These are phyloP conservation scores for Ophioninae sp. DNA, from an alignment of 2,888 invertebrate genomes.

Conservation along the genomic window DNA sequence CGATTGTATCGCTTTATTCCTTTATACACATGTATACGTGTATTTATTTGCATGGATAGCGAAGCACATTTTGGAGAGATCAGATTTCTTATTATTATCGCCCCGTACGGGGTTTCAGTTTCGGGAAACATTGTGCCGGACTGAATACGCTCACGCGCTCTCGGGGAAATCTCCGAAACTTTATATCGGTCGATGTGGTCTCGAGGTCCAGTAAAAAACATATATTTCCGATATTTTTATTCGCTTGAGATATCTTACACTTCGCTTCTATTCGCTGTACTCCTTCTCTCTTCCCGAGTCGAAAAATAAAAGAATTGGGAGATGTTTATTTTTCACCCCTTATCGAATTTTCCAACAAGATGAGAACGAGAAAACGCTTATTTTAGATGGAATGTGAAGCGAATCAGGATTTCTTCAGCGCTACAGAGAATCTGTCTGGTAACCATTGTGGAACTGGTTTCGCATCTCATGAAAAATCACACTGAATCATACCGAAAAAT, in stretches of 20 bases:
- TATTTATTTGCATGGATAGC: slow-evolving; percentile 43
- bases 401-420: no score
- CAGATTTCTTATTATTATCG: slow-evolving; percentile 57
- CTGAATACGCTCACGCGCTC: slow-evolving; percentile 48
- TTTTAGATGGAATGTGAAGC: no score
- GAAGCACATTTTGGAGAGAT: slow-evolving; percentile 53
- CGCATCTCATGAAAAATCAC: no score
- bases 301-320: no score
- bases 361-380: no score
- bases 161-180: slow-evolving; percentile 52
- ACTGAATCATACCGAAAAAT: no score
- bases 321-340: no score
- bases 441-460: no score
- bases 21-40: background rate
- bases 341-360: no score
- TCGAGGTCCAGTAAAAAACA: background rate
- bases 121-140: slow-evolving; percentile 46
- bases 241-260: slow-evolving; percentile 22
- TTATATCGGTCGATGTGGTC: slow-evolving; percentile 49
- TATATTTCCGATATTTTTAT: slow-evolving; percentile 48
- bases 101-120: slow-evolving; percentile 46
- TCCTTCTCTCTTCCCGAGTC: background rate
- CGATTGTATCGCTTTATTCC: slow-evolving; percentile 20
- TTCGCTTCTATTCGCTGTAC: background rate
- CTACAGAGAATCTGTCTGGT: no score